A percentile compares a stretch with the other conserved stretches of the same genome.
Evolutionary conservation across 2,888 invertebrate species (phyloP).

Genomic region (Barypeithes pellucidus): DNA sequence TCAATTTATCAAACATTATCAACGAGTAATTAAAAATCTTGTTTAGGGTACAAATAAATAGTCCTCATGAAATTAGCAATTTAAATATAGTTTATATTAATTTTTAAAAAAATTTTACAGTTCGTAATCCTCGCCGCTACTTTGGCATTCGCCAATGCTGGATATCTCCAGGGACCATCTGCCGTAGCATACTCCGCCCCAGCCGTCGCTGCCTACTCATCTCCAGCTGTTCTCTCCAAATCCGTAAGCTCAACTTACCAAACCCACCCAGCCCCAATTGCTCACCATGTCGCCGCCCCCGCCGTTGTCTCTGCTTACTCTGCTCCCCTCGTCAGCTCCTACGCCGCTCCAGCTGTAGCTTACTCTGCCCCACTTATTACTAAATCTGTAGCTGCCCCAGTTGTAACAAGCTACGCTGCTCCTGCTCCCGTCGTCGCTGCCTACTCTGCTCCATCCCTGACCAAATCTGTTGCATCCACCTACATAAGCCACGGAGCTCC

Average conservation of each 20-base stretch:
- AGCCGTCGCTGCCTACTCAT: constrained; percentile 55
- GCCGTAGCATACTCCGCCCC: constrained; percentile 54
- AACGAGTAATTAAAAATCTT: no score
- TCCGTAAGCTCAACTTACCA: constrained; percentile 58
- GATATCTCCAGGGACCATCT: constrained; percentile 63
- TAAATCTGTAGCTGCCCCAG: constrained; percentile 52
- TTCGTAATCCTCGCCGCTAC: constrained; percentile 75
- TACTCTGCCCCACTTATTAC: constrained; percentile 36
- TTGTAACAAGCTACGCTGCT: constrained; percentile 55
- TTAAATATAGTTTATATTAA: neutral
- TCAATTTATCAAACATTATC: no score
- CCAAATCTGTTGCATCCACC: constrained; percentile 72
- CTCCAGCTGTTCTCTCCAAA: constrained; percentile 58
- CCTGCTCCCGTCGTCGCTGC: constrained; percentile 59
- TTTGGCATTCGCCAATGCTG: constrained; percentile 77
- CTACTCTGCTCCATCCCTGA: constrained; percentile 53
- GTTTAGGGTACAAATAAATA: no score
- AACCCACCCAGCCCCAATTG: constrained; percentile 40
- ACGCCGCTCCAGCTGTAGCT: constrained; percentile 41
- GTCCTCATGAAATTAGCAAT: no score
- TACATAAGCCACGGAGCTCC: constrained; percentile 54
- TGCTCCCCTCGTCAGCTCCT: constrained; percentile 42
- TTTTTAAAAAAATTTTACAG: constrained; percentile 60
- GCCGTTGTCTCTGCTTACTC: no score
- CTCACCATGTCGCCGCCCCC: constrained; percentile 52